These are phyloP conservation scores for Crypturellus tataupa DNA, from an alignment of 2,797 vertebrate species.

Conservation along the genomic window DNA sequence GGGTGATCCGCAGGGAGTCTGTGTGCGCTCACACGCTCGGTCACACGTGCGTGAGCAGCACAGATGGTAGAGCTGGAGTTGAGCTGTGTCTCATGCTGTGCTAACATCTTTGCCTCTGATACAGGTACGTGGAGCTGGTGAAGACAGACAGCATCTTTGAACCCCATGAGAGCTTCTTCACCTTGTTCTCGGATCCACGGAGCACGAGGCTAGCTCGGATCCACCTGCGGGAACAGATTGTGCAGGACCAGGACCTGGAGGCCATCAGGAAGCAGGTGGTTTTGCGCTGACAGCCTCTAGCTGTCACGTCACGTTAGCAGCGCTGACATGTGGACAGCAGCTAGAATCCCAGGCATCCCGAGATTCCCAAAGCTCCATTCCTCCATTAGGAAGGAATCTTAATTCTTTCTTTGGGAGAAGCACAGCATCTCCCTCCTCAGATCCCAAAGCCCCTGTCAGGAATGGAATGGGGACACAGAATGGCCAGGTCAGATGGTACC, in stretches of 20 bases:
- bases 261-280: slow-evolving; percentile 94
- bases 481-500: fast-evolving
- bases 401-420: neutral
- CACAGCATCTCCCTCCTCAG: neutral
- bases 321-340: neutral
- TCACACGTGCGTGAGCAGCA: neutral
- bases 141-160: slow-evolving; percentile 93
- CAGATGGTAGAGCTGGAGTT: neutral
- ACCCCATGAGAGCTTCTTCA: slow-evolving; percentile 95
- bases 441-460: neutral
- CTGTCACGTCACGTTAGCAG: fast-evolving
- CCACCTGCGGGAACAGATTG: slow-evolving; percentile 91
- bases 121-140: slow-evolving; percentile 94
- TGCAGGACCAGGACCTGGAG: slow-evolving; percentile 94
- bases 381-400: neutral
- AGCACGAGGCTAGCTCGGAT: slow-evolving; percentile 94
- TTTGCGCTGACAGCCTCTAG: neutral
- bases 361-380: neutral
- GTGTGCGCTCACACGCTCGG: fast-evolving
- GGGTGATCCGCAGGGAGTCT: neutral
- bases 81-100: neutral
- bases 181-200: slow-evolving; percentile 93
- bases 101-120: neutral
- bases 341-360: neutral
- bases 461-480: neutral